Evolutionary conservation across 2,113 vertebrate species (phyloP).

Genomic region (Abramis brama): DNA sequence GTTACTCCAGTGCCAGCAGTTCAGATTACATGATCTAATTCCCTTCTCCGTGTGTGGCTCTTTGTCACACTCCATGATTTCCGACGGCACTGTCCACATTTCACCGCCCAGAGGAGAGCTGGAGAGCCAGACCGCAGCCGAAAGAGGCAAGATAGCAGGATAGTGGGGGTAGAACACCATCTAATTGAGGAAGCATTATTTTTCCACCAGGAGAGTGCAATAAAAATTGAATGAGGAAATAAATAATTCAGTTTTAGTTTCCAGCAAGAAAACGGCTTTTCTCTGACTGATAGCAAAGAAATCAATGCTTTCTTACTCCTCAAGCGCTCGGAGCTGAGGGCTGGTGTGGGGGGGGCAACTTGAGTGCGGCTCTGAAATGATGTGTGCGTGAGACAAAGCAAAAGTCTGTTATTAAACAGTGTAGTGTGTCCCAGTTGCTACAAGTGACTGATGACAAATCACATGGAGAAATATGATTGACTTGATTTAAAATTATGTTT

Average conservation of each 20-base stretch:
- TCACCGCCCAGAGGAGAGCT: conserved; percentile 58
- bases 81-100: conserved; percentile 56
- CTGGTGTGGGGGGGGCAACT: conserved; percentile 44
- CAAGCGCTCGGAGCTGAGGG: conserved; percentile 53
- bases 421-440: neutral
- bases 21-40: conserved; percentile 81
- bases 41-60: conserved; percentile 56
- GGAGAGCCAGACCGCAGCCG: conserved; percentile 64
- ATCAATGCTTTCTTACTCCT: conserved; percentile 69
- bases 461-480: neutral
- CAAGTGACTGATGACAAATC: conserved; percentile 11
- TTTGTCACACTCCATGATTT: conserved; percentile 38
- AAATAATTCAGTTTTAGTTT: conserved; percentile 80
- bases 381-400: conserved; percentile 5
- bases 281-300: conserved; percentile 70
- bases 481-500: neutral
- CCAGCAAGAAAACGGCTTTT: conserved; percentile 74
- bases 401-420: conserved; percentile 30
- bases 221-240: conserved; percentile 81
- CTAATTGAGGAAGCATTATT: conserved; percentile 67
- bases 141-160: conserved; percentile 32
- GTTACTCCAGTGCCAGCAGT: conserved; percentile 75
- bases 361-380: conserved; percentile 7
- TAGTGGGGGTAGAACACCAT: conserved; percentile 24
- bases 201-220: conserved; percentile 72